Evolutionary conservation across 2,113 vertebrate species (phyloP).

Genomic region (Mellivora capensis): DNA sequence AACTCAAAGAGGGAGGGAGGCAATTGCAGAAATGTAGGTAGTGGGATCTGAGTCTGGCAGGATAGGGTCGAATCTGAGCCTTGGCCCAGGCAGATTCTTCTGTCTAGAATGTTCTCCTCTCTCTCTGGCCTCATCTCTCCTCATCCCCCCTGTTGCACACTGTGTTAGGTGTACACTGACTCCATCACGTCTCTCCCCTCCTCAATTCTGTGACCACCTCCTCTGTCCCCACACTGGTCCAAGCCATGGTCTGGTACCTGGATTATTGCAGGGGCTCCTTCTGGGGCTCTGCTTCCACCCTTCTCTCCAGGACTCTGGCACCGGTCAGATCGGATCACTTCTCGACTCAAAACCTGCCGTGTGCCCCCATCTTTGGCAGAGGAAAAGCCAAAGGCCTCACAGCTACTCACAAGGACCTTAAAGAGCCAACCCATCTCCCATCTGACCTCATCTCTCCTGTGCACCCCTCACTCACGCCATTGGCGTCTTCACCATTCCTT

Average conservation of each 20-base stretch:
- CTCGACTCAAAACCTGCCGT: not conserved
- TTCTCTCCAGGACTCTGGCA: not conserved
- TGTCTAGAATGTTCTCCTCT: not conserved
- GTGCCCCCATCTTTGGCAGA: not conserved
- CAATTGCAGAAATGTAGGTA: not conserved
- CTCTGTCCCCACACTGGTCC: not conserved
- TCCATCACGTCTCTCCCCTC: not conserved
- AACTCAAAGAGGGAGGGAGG: not conserved
- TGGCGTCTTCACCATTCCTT: not conserved
- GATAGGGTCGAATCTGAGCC: not conserved
- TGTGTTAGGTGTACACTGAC: not conserved
- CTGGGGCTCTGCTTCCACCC: rapidly evolving
- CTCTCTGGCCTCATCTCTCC: not conserved
- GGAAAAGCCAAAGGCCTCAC: not conserved
- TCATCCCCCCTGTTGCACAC: too few relatives aligned
- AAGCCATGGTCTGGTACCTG: not conserved
- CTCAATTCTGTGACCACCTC: not conserved
- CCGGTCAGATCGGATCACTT: not conserved
- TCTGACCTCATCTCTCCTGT: not conserved
- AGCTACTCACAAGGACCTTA: too few relatives aligned
- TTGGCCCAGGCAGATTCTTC: not conserved
- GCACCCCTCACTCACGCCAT: rapidly evolving
- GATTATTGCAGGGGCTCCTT: not conserved
- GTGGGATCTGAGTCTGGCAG: not conserved
- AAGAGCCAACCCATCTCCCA: rapidly evolving